Evolutionary conservation across 2,888 invertebrate genomes (phyloP).

Genomic region (Anarsia innoxiella): DNA sequence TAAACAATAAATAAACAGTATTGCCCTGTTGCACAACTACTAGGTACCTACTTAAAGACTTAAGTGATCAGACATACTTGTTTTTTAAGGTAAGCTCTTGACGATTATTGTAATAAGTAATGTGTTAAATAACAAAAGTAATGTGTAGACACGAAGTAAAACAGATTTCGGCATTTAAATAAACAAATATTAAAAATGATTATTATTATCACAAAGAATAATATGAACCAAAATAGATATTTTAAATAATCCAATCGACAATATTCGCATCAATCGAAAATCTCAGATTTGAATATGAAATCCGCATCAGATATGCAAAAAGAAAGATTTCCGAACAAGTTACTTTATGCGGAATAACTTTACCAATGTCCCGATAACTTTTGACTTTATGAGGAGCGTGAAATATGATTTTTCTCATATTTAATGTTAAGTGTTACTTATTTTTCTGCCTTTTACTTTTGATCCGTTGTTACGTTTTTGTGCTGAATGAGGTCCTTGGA

Average conservation of each 20-base stretch:
- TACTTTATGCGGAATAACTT: slow-evolving; percentile 21
- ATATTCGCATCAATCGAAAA: slow-evolving; percentile 7
- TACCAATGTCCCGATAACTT: slow-evolving; percentile 25
- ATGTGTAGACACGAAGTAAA: no score
- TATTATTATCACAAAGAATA: no score
- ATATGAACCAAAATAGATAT: no score
- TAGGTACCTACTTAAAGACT: no score
- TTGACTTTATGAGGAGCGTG: slow-evolving; percentile 23
- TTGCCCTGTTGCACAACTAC: no score
- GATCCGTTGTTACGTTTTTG: neutral
- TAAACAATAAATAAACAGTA: no score
- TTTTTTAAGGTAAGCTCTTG: no score
- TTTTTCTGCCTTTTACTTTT: neutral
- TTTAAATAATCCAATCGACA: neutral
- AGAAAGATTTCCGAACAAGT: slow-evolving; percentile 25
- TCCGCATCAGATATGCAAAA: slow-evolving; percentile 35
- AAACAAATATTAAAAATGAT: neutral
- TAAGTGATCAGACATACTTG: no score
- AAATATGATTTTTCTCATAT: slow-evolving; percentile 14
- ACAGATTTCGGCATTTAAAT: neutral
- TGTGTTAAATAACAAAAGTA: no score
- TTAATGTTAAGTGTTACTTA: slow-evolving; percentile 1
- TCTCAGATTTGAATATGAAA: slow-evolving; percentile 30
- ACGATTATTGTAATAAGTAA: neutral
- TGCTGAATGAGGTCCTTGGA: neutral